Conservation (phyloP, 2,888 invertebrate species). For the Gerris lacustris region DNA sequence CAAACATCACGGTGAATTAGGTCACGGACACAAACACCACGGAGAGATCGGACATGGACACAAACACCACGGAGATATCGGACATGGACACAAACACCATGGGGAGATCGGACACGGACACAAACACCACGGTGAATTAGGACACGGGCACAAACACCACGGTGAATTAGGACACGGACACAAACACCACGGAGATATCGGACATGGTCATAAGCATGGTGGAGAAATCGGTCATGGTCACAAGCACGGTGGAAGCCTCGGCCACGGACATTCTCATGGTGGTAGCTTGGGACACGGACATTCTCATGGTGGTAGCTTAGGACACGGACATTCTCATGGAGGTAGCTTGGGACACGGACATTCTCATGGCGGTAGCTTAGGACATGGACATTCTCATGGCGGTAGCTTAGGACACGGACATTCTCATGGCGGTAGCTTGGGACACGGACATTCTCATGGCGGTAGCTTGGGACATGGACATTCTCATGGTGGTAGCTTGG, state of each 20-base stretch:
- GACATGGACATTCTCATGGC: constrained; percentile 25
- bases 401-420: constrained; percentile 25
- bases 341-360: constrained; percentile 24
- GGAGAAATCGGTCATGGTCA: constrained; percentile 24
- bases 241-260: constrained; percentile 24
- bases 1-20: constrained; percentile 22
- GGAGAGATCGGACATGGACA: constrained; percentile 21
- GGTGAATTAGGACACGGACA: constrained; percentile 26
- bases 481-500: constrained; percentile 23
- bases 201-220: constrained; percentile 26
- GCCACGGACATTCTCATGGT: constrained; percentile 23
- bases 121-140: constrained; percentile 22
- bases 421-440: constrained; percentile 23
- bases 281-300: constrained; percentile 21
- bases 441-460: constrained; percentile 25
- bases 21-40: constrained; percentile 27
- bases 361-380: constrained; percentile 22
- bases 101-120: constrained; percentile 26
- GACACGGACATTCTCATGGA: constrained; percentile 15
- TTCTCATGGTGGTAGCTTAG: constrained; percentile 4
- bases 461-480: constrained; percentile 25
- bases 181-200: constrained; percentile 23
- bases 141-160: constrained; percentile 25
- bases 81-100: constrained; percentile 21
- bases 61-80: constrained; percentile 20